Base-by-base conservation (phyloP, 2,113 vertebrate genomes). In the Paramisgurnus dabryanus region DNA sequence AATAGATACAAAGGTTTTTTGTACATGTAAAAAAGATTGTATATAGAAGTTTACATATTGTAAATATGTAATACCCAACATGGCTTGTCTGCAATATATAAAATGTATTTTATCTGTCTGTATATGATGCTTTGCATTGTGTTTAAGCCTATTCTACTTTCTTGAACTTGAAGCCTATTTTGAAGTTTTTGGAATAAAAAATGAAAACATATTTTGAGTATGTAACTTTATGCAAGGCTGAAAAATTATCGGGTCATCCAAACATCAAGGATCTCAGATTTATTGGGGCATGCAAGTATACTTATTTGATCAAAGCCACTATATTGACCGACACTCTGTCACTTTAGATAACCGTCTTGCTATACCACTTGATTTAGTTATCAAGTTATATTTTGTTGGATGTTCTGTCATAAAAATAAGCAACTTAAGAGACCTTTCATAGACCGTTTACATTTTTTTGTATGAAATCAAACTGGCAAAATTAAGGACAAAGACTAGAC, bases 91-190 rank as follows among this genome's bases (percentile, higher is more conserved):
- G 96, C 96, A 93, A 93, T 97, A 94, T 97, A 94, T 95, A 95
- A 95, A 93, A 91, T 93, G 97, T 98, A 97, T 97, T 98, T 98
- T 98, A 98, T 97, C 95, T 92, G 94, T 98, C 96, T 98, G 96
- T 98, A 98, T 98, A 98, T 98, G 95, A 98, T 96, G 96, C 96
- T 98, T 95, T 93, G 92, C 95, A 93, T 95, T 91, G 93, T 96
- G 95, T 95, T 93, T 94, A 96, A 94, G 92, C 94, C 94, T 93
- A 96, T 94, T 95, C 93, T 94, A 94, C 96, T 97, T 96, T 95
- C 91, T 94, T 93, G 95, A 97, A 96, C 96, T 96, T 96, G 94
- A 97, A 97, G 96, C 94, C 96, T 97, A 98, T 98, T 98, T 99
- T 98, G 95, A 95, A 97, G 94, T 95, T 97, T 98, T 95, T 93